phyloP scores from a whole-genome alignment of 1,140 invertebrate genomes.

The Anthonomus grandis region DNA sequence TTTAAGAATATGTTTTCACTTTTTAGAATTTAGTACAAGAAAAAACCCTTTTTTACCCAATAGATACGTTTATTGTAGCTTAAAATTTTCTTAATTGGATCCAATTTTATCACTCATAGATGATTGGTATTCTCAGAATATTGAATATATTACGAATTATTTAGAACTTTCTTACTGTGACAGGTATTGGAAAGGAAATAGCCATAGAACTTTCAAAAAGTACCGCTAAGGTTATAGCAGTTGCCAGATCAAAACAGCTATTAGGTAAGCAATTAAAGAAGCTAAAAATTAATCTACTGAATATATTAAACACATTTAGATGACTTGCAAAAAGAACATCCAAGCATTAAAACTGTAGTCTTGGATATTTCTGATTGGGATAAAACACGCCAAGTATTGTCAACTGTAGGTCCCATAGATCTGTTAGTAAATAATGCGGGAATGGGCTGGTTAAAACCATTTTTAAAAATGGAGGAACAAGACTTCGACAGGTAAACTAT shows the following conservation, averaged over 20 bases:
- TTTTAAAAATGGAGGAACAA: constrained; percentile 62
- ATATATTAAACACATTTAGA: constrained; percentile 7
- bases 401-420: constrained; percentile 61
- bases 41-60: too few species aligned
- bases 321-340: constrained; percentile 62
- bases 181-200: constrained; percentile 59
- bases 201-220: constrained; percentile 51
- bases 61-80: too few species aligned
- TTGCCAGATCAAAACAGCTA: constrained; percentile 53
- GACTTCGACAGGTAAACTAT: constrained; percentile 66
- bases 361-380: constrained; percentile 77
- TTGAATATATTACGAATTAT: too few species aligned
- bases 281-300: neutral
- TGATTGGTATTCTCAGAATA: too few species aligned
- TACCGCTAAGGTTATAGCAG: constrained; percentile 56
- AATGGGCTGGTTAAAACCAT: constrained; percentile 56
- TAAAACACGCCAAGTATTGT: constrained; percentile 58
- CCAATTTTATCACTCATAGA: too few species aligned
- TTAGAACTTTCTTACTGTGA: constrained; percentile 22
- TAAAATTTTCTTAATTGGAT: too few species aligned
- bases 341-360: constrained; percentile 60
- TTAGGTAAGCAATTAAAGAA: constrained; percentile 42
- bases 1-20: too few species aligned
- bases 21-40: too few species aligned
- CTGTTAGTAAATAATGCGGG: constrained; percentile 83